These are phyloP conservation scores for Danio tinwini DNA, from an alignment of 2,797 vertebrate species.

Conservation along the genomic window DNA sequence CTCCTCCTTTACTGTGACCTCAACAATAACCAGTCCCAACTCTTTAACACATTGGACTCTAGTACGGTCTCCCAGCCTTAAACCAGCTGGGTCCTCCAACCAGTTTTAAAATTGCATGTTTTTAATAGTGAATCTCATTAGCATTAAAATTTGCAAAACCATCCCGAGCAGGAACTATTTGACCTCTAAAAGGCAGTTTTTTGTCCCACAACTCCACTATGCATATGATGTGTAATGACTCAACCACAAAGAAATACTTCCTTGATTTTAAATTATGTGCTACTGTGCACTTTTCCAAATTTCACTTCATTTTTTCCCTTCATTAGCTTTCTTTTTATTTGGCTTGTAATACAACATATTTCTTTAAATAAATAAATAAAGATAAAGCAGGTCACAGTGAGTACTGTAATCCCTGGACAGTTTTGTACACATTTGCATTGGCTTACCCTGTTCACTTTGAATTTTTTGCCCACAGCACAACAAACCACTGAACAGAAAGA, in stretches of 20 bases:
- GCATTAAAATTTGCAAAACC: neutral
- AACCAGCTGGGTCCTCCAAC: no score
- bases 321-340: neutral
- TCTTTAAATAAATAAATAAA: neutral
- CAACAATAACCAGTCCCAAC: neutral
- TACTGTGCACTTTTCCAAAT: neutral
- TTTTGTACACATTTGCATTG: neutral
- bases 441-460: neutral
- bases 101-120: neutral
- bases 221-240: neutral
- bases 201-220: neutral
- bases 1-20: slow-evolving; percentile 3
- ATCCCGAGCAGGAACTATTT: neutral
- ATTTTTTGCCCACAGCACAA: neutral
- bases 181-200: neutral
- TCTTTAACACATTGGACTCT: neutral
- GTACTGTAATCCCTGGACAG: neutral
- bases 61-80: neutral
- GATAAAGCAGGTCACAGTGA: neutral
- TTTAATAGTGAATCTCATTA: slow-evolving; percentile 13
- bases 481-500: neutral
- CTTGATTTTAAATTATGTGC: neutral
- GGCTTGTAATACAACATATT: neutral
- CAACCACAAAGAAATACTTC: neutral
- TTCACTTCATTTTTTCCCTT: neutral